phyloP scores from a whole-genome alignment of 2,888 invertebrate species.

The Lithophane semibrunnea region DNA sequence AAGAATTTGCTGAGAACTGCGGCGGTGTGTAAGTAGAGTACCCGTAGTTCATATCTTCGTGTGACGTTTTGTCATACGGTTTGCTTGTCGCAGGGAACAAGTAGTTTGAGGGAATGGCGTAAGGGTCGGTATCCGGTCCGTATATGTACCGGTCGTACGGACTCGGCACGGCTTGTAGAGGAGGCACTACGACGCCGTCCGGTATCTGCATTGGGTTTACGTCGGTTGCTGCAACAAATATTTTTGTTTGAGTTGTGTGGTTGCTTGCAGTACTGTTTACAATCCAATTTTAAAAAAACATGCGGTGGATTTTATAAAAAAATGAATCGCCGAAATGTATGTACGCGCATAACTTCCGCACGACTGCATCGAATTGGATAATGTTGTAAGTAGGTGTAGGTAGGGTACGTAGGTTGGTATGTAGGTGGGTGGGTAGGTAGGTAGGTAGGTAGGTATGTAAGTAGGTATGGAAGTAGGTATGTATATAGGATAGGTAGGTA shows the following conservation, averaged over 20 bases:
- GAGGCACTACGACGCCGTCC: constrained; percentile 82
- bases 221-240: constrained; percentile 82
- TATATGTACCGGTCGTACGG: constrained; percentile 81
- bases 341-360: too few species aligned
- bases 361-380: too few species aligned
- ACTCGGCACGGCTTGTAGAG: constrained; percentile 73
- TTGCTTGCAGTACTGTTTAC: not conserved
- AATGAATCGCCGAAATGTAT: too few species aligned
- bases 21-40: constrained; percentile 83
- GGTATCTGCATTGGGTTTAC: constrained; percentile 80
- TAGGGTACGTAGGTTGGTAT: too few species aligned
- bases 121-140: constrained; percentile 76
- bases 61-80: constrained; percentile 74
- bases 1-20: constrained; percentile 77
- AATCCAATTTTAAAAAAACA: not conserved
- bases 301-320: not conserved
- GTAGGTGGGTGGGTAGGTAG: too few species aligned
- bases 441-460: too few species aligned
- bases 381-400: too few species aligned
- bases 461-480: too few species aligned
- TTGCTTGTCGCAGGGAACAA: constrained; percentile 76
- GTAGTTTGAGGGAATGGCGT: constrained; percentile 74
- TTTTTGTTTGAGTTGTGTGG: constrained; percentile 9
- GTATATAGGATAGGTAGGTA: too few species aligned
- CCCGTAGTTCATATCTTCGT: constrained; percentile 76